Evolutionary conservation across 2,888 invertebrate species (phyloP).

Genomic region (Hofmannophila pseudospretella): DNA sequence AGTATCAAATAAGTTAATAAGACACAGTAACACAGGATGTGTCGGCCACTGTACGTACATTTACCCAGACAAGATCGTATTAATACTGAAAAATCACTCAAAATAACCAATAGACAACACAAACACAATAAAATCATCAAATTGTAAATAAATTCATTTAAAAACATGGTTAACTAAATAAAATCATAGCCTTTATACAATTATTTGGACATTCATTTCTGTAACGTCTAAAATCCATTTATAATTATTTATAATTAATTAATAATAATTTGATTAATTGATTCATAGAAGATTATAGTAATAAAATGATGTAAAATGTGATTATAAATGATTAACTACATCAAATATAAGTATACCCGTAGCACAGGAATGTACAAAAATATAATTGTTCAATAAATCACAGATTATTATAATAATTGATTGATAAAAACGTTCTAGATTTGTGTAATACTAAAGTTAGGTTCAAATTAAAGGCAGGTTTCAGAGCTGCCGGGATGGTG

Average conservation of each 20-base stretch:
- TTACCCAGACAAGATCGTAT: too few species aligned
- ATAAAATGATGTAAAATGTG: not conserved
- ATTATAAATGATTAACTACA: not conserved
- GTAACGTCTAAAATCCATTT: not conserved
- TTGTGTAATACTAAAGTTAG: too few species aligned
- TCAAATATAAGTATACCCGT: slow-evolving; percentile 50
- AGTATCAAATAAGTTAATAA: too few species aligned
- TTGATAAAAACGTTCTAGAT: slow-evolving; percentile 7
- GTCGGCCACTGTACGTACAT: too few species aligned
- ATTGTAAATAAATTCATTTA: slow-evolving; percentile 1
- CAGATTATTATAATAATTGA: slow-evolving; percentile 41
- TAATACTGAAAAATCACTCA: not conserved
- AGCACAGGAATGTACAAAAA: slow-evolving; percentile 73
- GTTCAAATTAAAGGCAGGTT: too few species aligned
- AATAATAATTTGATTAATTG: not conserved
- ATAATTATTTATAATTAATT: not conserved
- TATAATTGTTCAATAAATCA: slow-evolving; percentile 63
- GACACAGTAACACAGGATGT: too few species aligned
- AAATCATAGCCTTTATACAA: slow-evolving; percentile 1
- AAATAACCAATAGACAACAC: not conserved
- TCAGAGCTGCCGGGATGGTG: too few species aligned
- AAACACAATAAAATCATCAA: not conserved
- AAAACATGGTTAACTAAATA: not conserved
- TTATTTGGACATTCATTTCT: slow-evolving; percentile 3
- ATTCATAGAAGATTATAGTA: not conserved